Evolutionary conservation across 2,888 invertebrate genomes (phyloP).

Genomic region (Abscondita cerata): DNA sequence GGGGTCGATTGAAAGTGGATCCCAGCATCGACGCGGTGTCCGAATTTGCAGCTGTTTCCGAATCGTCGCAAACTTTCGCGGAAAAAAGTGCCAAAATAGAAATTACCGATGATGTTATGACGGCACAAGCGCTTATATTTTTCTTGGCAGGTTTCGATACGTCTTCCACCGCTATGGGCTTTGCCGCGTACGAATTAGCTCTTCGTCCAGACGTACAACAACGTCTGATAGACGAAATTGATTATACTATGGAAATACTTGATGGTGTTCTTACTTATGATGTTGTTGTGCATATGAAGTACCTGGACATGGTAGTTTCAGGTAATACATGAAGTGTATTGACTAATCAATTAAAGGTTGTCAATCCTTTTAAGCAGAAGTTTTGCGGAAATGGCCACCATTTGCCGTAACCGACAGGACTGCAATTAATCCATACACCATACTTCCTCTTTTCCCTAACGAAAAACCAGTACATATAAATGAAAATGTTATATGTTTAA

Average conservation of each 20-base stretch:
- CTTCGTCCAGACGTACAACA: slow-evolving; percentile 59
- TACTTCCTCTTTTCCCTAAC: not conserved
- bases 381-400: slow-evolving; percentile 61
- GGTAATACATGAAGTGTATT: slow-evolving; percentile 35
- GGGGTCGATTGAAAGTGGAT: slow-evolving; percentile 26
- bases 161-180: slow-evolving; percentile 55
- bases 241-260: slow-evolving; percentile 27
- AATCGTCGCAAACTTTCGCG: not conserved
- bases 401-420: slow-evolving; percentile 59
- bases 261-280: slow-evolving; percentile 41
- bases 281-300: slow-evolving; percentile 41
- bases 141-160: slow-evolving; percentile 62
- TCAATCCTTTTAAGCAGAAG: slow-evolving; percentile 50
- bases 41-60: not conserved
- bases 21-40: not conserved
- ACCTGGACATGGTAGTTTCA: slow-evolving; percentile 45
- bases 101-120: slow-evolving; percentile 59
- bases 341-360: too few relatives aligned
- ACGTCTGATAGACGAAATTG: slow-evolving; percentile 52
- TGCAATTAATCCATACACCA: slow-evolving; percentile 45
- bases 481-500: slow-evolving; percentile 45
- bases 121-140: slow-evolving; percentile 63
- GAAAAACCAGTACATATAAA: slow-evolving; percentile 34
- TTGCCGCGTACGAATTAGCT: slow-evolving; percentile 59
- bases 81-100: slow-evolving; percentile 10